Evolutionary conservation across 2,888 invertebrate genomes (phyloP), one percentile per base, ranked within the genome.

Genomic region (Calameuta filiformis): DNA sequence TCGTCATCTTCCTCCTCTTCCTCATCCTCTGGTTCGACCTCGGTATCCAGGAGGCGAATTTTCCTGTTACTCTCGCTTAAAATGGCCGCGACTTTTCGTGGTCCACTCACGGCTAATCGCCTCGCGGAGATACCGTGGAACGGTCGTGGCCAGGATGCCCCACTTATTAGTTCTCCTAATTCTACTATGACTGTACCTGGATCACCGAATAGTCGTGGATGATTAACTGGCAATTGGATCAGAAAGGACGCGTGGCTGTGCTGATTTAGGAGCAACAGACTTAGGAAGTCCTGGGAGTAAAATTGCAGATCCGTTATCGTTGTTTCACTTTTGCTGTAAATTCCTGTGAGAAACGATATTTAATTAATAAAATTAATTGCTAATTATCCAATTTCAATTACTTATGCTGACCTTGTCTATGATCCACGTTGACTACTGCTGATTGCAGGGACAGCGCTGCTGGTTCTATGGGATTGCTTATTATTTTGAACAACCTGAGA

Each of bases 11-110:
- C 93, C 6, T 92, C 94, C 76, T 96, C 96, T 77, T 97, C 98
- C 81, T 98, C 98, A 79, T 97, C 97, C 78, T 96, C 96, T 35
- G 97, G 98, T 88, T 98, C 98, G 0, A 95, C 96, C 92, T 98
- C 98, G 95, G 98, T 98, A 91, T 98, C 97, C 89, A 97, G 97
- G 75, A 98, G 94, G 81, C 97, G 93, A 73, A 98, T 96, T 90
- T 97, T 96, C 79, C 96, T 94, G 77, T 93, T 93, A 85, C 94
- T 96, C 84, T 96, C 96, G 30, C 97, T 96, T 69, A 98, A 92
- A 74, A 98, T 95, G 69, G 98, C 96, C 12, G 97, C 96, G 12
- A 98, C 97, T 92, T 96, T 96, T 56, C 95, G 92, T 9, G 95
- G 94, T 0, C 98, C 98, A 73, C 97, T 97, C 4, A 98, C 98